Evolutionary conservation across 2,797 vertebrate species (phyloP).

Genomic region (Pachyuromys duprasi): DNA sequence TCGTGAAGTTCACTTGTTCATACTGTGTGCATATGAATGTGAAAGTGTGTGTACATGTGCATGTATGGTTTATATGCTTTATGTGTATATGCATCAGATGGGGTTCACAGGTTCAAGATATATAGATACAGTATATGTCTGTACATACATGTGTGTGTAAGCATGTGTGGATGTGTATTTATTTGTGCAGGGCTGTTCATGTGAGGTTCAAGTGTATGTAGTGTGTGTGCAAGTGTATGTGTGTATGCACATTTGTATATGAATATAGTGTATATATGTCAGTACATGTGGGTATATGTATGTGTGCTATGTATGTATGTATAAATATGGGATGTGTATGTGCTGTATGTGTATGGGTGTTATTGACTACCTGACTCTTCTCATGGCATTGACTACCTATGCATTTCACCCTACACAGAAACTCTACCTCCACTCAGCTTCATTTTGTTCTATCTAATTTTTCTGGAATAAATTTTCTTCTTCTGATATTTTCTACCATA

Average conservation of each 20-base stretch:
- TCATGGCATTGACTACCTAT: neutral
- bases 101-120: neutral
- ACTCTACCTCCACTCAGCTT: neutral
- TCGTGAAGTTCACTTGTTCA: neutral
- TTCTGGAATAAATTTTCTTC: neutral
- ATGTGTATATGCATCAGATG: neutral
- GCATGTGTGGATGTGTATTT: neutral
- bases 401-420: neutral
- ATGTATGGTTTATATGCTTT: neutral
- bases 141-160: too few species aligned
- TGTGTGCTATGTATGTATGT: neutral
- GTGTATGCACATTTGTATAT: neutral
- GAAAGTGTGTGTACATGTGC: neutral
- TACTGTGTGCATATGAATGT: neutral
- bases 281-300: neutral
- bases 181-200: accelerated
- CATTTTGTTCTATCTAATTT: neutral
- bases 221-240: too few species aligned
- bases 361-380: neutral
- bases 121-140: neutral
- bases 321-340: neutral
- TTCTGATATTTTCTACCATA: neutral
- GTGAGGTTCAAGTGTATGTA: neutral
- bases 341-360: neutral
- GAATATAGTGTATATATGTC: too few species aligned